Percentiles rank a stretch among this genome's conserved stretches.
Evolutionary conservation across 2,888 invertebrate species (phyloP).

Genomic region (Cephus pygmeus): DNA sequence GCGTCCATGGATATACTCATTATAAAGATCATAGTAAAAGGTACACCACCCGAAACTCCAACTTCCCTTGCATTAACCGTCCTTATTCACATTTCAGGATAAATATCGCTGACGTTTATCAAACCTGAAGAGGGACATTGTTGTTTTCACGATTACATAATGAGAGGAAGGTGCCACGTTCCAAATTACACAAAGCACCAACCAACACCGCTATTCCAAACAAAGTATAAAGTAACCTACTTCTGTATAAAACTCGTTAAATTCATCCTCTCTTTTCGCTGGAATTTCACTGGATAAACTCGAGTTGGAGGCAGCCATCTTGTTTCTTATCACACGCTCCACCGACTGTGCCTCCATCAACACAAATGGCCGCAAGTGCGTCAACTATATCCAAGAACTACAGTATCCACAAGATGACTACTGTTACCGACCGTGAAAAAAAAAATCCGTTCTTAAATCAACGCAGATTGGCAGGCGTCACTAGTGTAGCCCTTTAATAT

Average conservation of each 20-base stretch:
- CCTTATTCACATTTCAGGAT: conserved; percentile 1
- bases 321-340: conserved; percentile 35
- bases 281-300: conserved; percentile 56
- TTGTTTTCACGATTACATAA: conserved; percentile 25
- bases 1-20: not conserved
- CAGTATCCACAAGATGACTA: not conserved
- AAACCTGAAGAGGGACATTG: conserved; percentile 4
- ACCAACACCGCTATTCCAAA: not conserved
- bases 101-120: conserved; percentile 35
- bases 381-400: not conserved
- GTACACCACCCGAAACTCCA: not conserved
- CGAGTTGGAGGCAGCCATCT: conserved; percentile 63
- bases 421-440: not conserved
- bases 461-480: not conserved
- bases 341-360: conserved; percentile 1
- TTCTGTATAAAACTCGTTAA: conserved; percentile 86
- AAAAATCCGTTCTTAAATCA: not conserved
- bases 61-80: not conserved
- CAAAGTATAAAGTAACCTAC: conserved; percentile 67
- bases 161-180: not conserved
- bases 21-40: not conserved
- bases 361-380: not conserved
- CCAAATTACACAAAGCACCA: not conserved
- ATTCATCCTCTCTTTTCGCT: conserved; percentile 75
- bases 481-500: not conserved